Evolutionary conservation across 1,140 invertebrate genomes (phyloP).

Genomic region (Gonatopus flavifemur): DNA sequence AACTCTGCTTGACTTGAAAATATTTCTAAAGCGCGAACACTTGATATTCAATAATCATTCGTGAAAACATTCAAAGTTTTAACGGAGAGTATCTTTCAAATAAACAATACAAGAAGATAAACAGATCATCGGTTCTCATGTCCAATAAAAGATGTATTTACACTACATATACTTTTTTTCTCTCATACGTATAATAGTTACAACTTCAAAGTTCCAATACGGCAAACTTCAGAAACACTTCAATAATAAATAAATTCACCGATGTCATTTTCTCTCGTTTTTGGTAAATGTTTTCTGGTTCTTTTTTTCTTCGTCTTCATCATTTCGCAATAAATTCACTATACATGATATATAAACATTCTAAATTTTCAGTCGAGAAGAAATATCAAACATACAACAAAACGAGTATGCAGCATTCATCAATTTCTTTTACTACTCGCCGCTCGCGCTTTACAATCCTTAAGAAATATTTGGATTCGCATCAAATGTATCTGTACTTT

Average conservation of each 20-base stretch:
- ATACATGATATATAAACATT: constrained; percentile 41
- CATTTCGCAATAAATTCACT: not conserved
- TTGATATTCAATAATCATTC: too few relatives aligned
- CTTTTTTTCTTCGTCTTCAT: constrained; percentile 7
- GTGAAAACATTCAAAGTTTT: too few relatives aligned
- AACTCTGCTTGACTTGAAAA: too few relatives aligned
- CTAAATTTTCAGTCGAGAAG: constrained; percentile 38
- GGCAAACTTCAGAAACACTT: too few relatives aligned
- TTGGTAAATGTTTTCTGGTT: constrained; percentile 21
- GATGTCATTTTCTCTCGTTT: constrained; percentile 17
- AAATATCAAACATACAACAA: constrained; percentile 40
- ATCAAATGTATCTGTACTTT: constrained; percentile 8
- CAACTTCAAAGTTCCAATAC: constrained; percentile 24
- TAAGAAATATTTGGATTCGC: constrained; percentile 15
- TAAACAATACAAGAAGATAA: too few relatives aligned
- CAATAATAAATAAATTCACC: constrained; percentile 26
- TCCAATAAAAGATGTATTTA: constrained; percentile 57
- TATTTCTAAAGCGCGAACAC: too few relatives aligned
- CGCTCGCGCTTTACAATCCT: constrained; percentile 25
- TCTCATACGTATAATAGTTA: constrained; percentile 36
- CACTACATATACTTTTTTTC: constrained; percentile 54
- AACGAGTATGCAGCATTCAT: constrained; percentile 25
- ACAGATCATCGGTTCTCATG: constrained; percentile 50
- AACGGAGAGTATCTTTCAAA: too few relatives aligned
- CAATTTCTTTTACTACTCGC: constrained; percentile 19